Conservation (phyloP, 2,797 vertebrate genomes). For the Aeoliscus strigatus region DNA sequence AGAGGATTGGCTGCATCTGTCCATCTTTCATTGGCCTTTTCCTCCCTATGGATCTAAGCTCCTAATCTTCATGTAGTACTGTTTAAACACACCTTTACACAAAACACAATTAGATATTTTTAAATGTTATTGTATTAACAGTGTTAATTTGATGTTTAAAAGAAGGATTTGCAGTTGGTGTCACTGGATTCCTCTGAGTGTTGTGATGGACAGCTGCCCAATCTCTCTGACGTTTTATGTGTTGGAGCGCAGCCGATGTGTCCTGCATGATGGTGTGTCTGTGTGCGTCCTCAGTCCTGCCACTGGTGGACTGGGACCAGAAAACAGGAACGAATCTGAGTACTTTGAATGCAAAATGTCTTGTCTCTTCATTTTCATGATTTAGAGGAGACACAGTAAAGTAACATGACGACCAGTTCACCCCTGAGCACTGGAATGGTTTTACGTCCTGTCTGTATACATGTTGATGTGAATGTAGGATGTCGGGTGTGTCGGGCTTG, state of each 20-base stretch:
- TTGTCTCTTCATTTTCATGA: too few species aligned
- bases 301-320: conserved; percentile 20
- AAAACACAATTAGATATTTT: too few species aligned
- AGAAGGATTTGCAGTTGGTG: not conserved
- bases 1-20: conserved; percentile 52
- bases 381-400: too few species aligned
- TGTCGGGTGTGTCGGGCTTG: conserved; percentile 13
- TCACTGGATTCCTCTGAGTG: conserved; percentile 39
- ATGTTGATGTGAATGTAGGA: conserved; percentile 24
- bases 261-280: conserved; percentile 38
- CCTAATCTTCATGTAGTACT: too few species aligned
- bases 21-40: too few species aligned
- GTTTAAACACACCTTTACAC: too few species aligned
- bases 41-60: too few species aligned
- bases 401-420: conserved; percentile 26
- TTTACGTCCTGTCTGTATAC: conserved; percentile 21
- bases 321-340: not conserved
- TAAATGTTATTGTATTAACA: too few species aligned
- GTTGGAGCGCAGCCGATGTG: conserved; percentile 35
- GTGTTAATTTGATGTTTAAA: not conserved
- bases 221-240: conserved; percentile 47
- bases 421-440: conserved; percentile 11
- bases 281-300: conserved; percentile 8
- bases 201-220: conserved; percentile 53
- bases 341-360: too few species aligned